Percentiles rank a stretch among this genome's conserved stretches.
phyloP scores from a whole-genome alignment of 1,140 invertebrate species.

The Pseudomyrmex concolor region DNA sequence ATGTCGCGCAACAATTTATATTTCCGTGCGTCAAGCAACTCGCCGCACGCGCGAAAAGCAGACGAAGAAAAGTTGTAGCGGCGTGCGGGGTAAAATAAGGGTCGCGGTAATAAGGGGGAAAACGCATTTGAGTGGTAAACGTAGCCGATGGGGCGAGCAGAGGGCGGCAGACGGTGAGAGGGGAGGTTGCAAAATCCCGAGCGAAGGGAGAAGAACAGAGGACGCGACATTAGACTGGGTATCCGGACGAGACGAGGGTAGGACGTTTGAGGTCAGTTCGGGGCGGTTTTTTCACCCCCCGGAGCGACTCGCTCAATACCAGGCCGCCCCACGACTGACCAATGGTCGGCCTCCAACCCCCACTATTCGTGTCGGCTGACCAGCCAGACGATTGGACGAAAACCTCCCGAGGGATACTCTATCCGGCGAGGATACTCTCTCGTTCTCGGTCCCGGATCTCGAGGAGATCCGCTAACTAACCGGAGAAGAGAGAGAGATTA shows the following conservation, averaged over 20 bases:
- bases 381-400: constrained; percentile 83
- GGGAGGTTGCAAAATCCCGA: constrained; percentile 59
- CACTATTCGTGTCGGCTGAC: constrained; percentile 79
- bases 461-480: constrained; percentile 83
- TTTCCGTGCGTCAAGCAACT: constrained; percentile 42
- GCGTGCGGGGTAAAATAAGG: constrained; percentile 42
- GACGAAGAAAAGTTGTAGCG: constrained; percentile 27
- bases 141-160: constrained; percentile 67
- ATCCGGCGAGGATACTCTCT: constrained; percentile 77
- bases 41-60: constrained; percentile 14
- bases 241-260: constrained; percentile 83
- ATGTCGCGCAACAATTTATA: constrained; percentile 37
- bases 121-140: constrained; percentile 59
- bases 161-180: constrained; percentile 53
- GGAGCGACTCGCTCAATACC: constrained; percentile 84
- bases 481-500: constrained; percentile 78
- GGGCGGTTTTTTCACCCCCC: constrained; percentile 85
- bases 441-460: constrained; percentile 74
- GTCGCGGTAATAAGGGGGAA: constrained; percentile 49
- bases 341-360: constrained; percentile 82
- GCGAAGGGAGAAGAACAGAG: constrained; percentile 61
- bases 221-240: constrained; percentile 81
- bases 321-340: constrained; percentile 82
- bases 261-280: constrained; percentile 85
- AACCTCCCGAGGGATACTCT: constrained; percentile 82